Conservation (phyloP, 2,113 vertebrate genomes). For the Ochotona curzoniae region DNA sequence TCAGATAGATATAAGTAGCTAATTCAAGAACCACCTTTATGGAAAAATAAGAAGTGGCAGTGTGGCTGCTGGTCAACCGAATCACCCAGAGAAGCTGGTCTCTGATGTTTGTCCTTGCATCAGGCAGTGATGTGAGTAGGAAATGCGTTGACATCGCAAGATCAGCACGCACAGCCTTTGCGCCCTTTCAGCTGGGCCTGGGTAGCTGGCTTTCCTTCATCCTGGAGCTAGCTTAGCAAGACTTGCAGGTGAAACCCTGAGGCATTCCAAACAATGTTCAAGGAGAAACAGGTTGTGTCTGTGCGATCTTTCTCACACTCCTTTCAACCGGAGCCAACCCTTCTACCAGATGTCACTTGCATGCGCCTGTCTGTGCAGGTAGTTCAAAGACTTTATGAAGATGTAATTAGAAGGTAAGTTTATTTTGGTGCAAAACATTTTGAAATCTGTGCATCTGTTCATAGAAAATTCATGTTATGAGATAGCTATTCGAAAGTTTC, state of each 20-base stretch:
- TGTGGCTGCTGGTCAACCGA: not conserved
- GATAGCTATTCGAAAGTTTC: too few species aligned
- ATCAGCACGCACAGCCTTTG: not conserved
- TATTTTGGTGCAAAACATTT: too few species aligned
- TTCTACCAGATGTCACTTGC: not conserved
- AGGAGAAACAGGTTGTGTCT: rapidly evolving
- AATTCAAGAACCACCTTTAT: rapidly evolving
- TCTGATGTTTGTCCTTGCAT: not conserved
- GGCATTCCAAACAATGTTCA: rapidly evolving
- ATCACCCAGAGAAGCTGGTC: not conserved
- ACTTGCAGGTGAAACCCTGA: not conserved
- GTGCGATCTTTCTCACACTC: not conserved
- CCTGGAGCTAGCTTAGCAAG: not conserved
- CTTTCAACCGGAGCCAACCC: not conserved
- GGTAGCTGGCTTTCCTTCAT: not conserved
- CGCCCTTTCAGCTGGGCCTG: not conserved
- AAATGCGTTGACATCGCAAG: not conserved
- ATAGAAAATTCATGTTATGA: too few species aligned
- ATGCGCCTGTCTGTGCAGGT: not conserved
- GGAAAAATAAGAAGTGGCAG: rapidly evolving
- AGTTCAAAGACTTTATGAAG: too few species aligned
- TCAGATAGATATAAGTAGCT: rapidly evolving
- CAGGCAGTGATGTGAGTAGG: not conserved
- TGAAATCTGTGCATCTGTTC: too few species aligned
- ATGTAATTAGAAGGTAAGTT: too few species aligned